phyloP scores from a whole-genome alignment of 2,888 invertebrate species.

The Caenorhabditis virilis region DNA sequence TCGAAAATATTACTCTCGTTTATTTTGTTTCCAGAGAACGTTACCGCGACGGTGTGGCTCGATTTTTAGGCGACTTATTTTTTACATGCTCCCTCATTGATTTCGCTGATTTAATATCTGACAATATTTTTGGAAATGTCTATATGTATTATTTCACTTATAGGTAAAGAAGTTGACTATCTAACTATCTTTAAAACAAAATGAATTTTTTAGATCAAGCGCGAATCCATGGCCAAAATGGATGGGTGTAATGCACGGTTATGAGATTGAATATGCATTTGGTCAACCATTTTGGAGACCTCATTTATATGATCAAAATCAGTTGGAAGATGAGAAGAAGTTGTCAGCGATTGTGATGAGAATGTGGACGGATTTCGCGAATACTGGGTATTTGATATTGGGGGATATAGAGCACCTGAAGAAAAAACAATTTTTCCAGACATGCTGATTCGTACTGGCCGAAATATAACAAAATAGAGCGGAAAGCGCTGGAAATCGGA shows the following conservation, averaged over 20 bases:
- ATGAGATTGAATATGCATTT: conserved; percentile 96
- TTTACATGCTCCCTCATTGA: conserved; percentile 84
- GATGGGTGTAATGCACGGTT: conserved; percentile 99
- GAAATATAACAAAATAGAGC: conserved; percentile 61
- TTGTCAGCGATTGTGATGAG: conserved; percentile 89
- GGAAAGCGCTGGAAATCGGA: conserved; percentile 61
- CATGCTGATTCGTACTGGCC: conserved; percentile 60
- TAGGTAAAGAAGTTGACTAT: conserved; percentile 48
- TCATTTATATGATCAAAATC: conserved; percentile 77
- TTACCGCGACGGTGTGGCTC: conserved; percentile 61
- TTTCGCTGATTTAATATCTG: conserved; percentile 64
- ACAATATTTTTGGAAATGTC: conserved; percentile 59
- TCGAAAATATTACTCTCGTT: conserved; percentile 2
- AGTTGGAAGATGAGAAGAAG: conserved; percentile 53
- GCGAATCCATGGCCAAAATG: conserved; percentile 94
- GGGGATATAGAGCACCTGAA: too few species aligned
- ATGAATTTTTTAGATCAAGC: conserved; percentile 53
- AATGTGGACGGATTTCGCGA: conserved; percentile 89
- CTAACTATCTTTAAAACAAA: not conserved
- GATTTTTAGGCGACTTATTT: conserved; percentile 87
- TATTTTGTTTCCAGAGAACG: conserved; percentile 27
- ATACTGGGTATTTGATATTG: conserved; percentile 79
- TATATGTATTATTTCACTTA: conserved; percentile 68
- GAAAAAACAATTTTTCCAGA: too few species aligned
- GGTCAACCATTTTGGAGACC: conserved; percentile 90